phyloP scores from a whole-genome alignment of 2,797 vertebrate genomes.

The Sphenodon punctatus region DNA sequence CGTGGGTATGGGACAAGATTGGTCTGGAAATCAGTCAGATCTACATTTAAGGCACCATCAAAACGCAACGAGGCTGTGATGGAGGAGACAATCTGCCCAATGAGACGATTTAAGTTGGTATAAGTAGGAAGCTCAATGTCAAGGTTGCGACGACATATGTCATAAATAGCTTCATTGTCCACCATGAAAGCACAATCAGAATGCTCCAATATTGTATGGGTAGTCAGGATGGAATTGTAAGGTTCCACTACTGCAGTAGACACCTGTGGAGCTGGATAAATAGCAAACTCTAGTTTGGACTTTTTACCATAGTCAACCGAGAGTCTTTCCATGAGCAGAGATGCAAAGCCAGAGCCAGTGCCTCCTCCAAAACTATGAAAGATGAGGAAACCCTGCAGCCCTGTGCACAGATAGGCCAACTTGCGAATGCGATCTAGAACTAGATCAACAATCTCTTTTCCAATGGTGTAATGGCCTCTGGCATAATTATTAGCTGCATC shows the following conservation, averaged over 20 bases:
- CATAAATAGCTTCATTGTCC: conserved; percentile 94
- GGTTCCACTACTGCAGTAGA: conserved; percentile 94
- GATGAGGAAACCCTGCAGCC: conserved; percentile 92
- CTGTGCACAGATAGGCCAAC: conserved; percentile 87
- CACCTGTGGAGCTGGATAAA: conserved; percentile 92
- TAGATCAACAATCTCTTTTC: conserved; percentile 29
- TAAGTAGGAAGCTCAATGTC: conserved; percentile 93
- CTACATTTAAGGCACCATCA: conserved; percentile 91
- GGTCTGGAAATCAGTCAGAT: conserved; percentile 94
- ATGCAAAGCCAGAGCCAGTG: conserved; percentile 92
- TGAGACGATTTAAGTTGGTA: conserved; percentile 91
- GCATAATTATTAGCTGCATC: conserved; percentile 28
- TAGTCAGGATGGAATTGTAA: conserved; percentile 94
- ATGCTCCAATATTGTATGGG: conserved; percentile 93
- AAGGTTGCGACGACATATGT: conserved; percentile 92
- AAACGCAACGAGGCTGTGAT: conserved; percentile 92
- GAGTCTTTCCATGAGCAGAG: conserved; percentile 91
- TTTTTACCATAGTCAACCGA: conserved; percentile 95
- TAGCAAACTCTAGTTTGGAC: conserved; percentile 93
- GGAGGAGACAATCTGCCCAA: conserved; percentile 92
- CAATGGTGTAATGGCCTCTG: conserved; percentile 17
- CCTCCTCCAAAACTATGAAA: conserved; percentile 96
- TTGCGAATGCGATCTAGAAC: conserved; percentile 32
- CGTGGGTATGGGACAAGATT: conserved; percentile 92
- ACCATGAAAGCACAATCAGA: conserved; percentile 96